Percentiles rank a stretch among this genome's conserved stretches.
Conservation (phyloP, 2,888 invertebrate species). For the Gerosis bhagava region DNA sequence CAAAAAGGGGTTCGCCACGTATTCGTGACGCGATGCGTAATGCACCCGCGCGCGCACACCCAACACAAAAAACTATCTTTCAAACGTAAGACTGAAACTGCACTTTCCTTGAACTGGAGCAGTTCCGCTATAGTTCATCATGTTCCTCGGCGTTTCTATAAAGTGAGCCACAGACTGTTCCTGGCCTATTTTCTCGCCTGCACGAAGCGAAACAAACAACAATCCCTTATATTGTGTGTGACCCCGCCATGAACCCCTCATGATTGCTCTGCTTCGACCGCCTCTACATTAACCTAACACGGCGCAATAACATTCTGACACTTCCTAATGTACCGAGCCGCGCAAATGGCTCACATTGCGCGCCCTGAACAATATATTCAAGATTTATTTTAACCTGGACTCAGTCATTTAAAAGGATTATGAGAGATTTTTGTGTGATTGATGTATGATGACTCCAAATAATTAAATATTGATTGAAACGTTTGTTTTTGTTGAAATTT, state of each 20-base stretch:
- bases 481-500: too few species aligned
- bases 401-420: slow-evolving; percentile 1
- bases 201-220: too few species aligned
- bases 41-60: slow-evolving; percentile 13
- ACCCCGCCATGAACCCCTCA: slow-evolving; percentile 30
- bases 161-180: too few species aligned
- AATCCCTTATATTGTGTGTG: too few species aligned
- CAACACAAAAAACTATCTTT: slow-evolving; percentile 8
- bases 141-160: too few species aligned
- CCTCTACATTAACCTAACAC: slow-evolving; percentile 64
- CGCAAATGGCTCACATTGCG: slow-evolving; percentile 47
- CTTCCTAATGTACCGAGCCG: slow-evolving; percentile 55
- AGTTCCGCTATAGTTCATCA: neutral
- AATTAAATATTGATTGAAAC: too few species aligned
- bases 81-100: neutral
- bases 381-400: slow-evolving; percentile 30
- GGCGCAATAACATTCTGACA: slow-evolving; percentile 68
- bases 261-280: slow-evolving; percentile 40
- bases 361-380: slow-evolving; percentile 40
- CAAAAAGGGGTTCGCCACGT: slow-evolving; percentile 39
- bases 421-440: neutral
- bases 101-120: neutral
- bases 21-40: slow-evolving; percentile 31
- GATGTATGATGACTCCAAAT: neutral
- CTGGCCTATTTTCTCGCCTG: too few species aligned